phyloP scores from a whole-genome alignment of 1,140 invertebrate species.

The Tetramorium parvispinum region DNA sequence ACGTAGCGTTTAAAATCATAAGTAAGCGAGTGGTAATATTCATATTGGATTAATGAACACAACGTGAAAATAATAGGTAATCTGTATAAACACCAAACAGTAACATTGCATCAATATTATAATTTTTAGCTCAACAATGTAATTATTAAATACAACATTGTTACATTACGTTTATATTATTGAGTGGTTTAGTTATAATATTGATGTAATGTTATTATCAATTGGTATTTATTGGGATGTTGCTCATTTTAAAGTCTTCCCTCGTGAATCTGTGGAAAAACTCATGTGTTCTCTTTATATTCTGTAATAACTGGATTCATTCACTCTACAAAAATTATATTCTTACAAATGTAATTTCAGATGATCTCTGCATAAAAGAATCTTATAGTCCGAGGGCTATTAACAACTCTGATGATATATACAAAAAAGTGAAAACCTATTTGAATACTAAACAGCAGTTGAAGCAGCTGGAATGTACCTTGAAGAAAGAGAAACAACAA shows the following conservation, averaged over 20 bases:
- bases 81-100: too few species aligned
- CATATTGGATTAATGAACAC: background rate
- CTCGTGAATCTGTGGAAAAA: background rate
- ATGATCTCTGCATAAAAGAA: slow-evolving; percentile 59
- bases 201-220: too few species aligned
- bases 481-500: slow-evolving; percentile 69
- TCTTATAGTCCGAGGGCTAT: slow-evolving; percentile 58
- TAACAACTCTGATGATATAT: slow-evolving; percentile 74
- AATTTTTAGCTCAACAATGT: too few species aligned
- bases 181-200: too few species aligned
- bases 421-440: slow-evolving; percentile 78
- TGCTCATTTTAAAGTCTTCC: background rate
- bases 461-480: slow-evolving; percentile 70
- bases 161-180: too few species aligned
- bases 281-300: background rate
- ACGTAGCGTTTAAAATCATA: slow-evolving; percentile 77
- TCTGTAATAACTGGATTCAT: background rate
- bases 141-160: too few species aligned
- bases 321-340: background rate
- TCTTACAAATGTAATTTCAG: slow-evolving; percentile 49
- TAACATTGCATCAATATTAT: too few species aligned
- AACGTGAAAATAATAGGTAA: too few species aligned
- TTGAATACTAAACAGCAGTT: slow-evolving; percentile 78
- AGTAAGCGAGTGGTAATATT: slow-evolving; percentile 63
- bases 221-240: too few species aligned